Conservation (phyloP, 2,888 invertebrate genomes). For the Meandrusa payeni region DNA sequence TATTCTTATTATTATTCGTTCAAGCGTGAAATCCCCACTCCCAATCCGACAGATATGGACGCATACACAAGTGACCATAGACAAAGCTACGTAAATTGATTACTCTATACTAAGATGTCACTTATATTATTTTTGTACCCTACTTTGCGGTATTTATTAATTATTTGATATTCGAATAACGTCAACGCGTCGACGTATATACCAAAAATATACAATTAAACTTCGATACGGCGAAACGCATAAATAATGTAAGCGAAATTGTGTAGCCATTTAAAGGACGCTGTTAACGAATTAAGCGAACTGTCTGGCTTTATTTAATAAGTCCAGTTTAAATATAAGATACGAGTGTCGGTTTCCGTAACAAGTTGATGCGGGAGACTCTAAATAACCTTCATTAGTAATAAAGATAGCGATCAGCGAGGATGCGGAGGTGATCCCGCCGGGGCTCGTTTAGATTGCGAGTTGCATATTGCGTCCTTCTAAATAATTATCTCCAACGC, state of each 20-base stretch:
- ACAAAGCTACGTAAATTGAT: too few relatives aligned
- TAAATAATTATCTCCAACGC: slow-evolving; percentile 14
- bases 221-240: neutral
- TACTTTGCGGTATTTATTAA: too few relatives aligned
- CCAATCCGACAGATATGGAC: too few relatives aligned
- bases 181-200: too few relatives aligned
- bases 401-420: slow-evolving; percentile 37
- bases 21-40: too few relatives aligned
- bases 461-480: slow-evolving; percentile 17
- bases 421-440: slow-evolving; percentile 26
- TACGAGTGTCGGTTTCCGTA: slow-evolving; percentile 27
- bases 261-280: slow-evolving; percentile 8
- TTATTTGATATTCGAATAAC: too few relatives aligned
- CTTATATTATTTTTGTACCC: too few relatives aligned
- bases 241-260: neutral
- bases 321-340: slow-evolving; percentile 19
- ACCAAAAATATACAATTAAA: too few relatives aligned
- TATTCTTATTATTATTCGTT: too few relatives aligned
- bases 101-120: too few relatives aligned
- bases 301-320: slow-evolving; percentile 21
- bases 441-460: slow-evolving; percentile 28
- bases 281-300: slow-evolving; percentile 16
- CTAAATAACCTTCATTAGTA: slow-evolving; percentile 54
- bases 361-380: slow-evolving; percentile 39
- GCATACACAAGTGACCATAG: too few relatives aligned